Conservation (phyloP, 1,140 invertebrate species). For the Calephelis nemesis region DNA sequence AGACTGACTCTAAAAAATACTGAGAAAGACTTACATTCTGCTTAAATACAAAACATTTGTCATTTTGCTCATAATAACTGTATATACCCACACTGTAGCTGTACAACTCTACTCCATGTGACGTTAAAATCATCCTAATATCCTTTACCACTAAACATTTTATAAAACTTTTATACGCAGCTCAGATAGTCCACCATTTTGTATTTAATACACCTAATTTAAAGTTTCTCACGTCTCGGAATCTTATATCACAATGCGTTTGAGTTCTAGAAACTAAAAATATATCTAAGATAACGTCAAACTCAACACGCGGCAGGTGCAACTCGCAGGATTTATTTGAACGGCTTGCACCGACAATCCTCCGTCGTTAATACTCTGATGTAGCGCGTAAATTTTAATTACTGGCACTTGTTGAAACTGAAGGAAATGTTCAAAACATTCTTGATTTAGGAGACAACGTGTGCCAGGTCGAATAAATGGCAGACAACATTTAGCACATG, state of each 20-base stretch:
- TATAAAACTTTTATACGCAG: too few species aligned
- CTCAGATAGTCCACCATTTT: too few species aligned
- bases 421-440: conserved; percentile 68
- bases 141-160: too few species aligned
- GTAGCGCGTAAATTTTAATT: conserved; percentile 76
- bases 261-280: conserved; percentile 19
- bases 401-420: conserved; percentile 70
- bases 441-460: conserved; percentile 66
- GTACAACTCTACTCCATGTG: too few species aligned
- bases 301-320: conserved; percentile 60
- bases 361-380: conserved; percentile 70
- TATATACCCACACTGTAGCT: too few species aligned
- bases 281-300: conserved; percentile 19
- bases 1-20: too few species aligned
- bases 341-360: conserved; percentile 57
- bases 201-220: too few species aligned
- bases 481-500: conserved; percentile 31
- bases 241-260: neutral
- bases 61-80: too few species aligned
- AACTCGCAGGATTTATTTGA: conserved; percentile 72
- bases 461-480: conserved; percentile 49
- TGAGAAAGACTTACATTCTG: too few species aligned
- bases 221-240: too few species aligned
- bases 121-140: too few species aligned
- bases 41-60: too few species aligned